Evolutionary conservation across 2,888 invertebrate genomes (phyloP).

Genomic region (Heterodera filipjevi): DNA sequence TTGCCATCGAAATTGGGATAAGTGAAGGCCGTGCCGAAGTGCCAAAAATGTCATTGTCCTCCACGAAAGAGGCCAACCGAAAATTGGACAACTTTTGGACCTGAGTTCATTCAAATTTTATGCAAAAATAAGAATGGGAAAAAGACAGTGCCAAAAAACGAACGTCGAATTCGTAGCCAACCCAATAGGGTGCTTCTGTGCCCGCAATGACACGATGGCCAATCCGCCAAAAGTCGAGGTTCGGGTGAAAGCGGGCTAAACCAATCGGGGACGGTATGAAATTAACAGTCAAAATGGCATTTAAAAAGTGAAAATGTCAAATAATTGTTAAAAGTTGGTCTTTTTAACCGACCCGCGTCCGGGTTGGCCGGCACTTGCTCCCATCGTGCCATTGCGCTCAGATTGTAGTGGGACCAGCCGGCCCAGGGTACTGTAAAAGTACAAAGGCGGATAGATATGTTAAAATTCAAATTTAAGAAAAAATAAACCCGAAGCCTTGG

Average conservation of each 20-base stretch:
- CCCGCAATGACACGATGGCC: conserved; percentile 56
- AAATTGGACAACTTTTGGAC: conserved; percentile 59
- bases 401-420: conserved; percentile 63
- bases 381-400: conserved; percentile 63
- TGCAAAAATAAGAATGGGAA: background rate
- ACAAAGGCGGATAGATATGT: conserved; percentile 48
- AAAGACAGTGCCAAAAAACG: background rate
- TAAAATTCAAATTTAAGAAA: conserved; percentile 29
- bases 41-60: conserved; percentile 62
- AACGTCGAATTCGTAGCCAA: conserved; percentile 64
- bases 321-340: background rate
- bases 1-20: conserved; percentile 64
- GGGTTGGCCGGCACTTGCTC: conserved; percentile 49
- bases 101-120: conserved; percentile 36
- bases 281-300: background rate
- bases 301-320: background rate
- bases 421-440: conserved; percentile 55
- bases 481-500: conserved; percentile 42
- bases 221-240: conserved; percentile 65
- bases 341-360: conserved; percentile 5
- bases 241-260: conserved; percentile 62
- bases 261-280: background rate
- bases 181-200: conserved; percentile 65
- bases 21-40: conserved; percentile 56
- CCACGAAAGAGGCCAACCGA: conserved; percentile 62